A percentile compares a stretch with the other conserved stretches of the same genome.
phyloP scores from a whole-genome alignment of 37 sponge, comb jelly and placozoan species.

The Geodia barretti region DNA sequence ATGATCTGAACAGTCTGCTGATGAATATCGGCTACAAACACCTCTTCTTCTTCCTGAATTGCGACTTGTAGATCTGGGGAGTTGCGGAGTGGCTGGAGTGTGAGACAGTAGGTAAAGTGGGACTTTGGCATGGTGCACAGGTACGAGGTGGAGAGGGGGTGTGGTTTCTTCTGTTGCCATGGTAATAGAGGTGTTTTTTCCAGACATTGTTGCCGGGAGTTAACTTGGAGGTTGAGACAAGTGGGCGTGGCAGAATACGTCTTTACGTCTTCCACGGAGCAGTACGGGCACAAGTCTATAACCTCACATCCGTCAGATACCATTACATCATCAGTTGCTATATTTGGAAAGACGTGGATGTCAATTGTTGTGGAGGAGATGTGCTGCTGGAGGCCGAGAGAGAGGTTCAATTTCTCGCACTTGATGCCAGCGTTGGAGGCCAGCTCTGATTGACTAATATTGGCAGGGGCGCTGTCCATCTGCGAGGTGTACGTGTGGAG shows the following conservation, averaged over 20 bases:
- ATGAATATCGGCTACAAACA: background rate
- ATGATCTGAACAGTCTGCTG: background rate
- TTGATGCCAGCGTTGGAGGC: background rate
- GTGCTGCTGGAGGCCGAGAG: background rate
- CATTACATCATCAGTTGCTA: background rate
- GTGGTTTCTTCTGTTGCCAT: background rate
- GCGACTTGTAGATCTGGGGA: no score
- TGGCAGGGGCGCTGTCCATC: background rate
- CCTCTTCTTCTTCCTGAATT: background rate
- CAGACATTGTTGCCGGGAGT: background rate
- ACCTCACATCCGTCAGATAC: background rate
- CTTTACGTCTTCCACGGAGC: background rate
- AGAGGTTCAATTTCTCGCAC: background rate
- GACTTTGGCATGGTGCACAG: background rate
- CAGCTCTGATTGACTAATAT: background rate
- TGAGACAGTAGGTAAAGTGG: background rate
- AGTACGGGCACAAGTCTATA: background rate
- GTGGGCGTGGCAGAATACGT: background rate
- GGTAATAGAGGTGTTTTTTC: background rate
- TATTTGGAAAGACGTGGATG: background rate
- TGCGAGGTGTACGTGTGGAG: background rate
- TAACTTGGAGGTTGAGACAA: background rate
- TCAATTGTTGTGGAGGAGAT: background rate
- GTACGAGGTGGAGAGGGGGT: background rate
- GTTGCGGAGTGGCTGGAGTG: background rate